Evolutionary conservation across 2,888 invertebrate genomes (phyloP).

Genomic region (Nephrotoma guestfalica): DNA sequence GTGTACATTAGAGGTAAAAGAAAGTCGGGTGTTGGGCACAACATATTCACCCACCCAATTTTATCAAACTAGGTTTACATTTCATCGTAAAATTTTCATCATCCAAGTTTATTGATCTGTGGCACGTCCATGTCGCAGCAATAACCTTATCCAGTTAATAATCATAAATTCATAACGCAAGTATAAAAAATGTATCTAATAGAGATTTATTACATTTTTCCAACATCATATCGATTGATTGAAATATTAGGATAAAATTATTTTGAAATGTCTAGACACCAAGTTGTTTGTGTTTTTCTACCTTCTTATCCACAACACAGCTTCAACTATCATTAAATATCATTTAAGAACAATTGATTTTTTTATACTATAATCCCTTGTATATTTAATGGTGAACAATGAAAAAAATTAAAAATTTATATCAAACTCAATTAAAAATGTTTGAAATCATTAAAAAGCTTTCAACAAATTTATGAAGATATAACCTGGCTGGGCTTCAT

Average conservation of each 20-base stretch:
- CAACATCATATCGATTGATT: neutral
- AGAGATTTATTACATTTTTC: neutral
- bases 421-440: neutral
- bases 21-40: too few species aligned
- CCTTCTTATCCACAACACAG: neutral
- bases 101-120: neutral
- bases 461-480: neutral
- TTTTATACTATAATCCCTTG: neutral
- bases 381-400: neutral
- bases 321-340: neutral
- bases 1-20: too few species aligned
- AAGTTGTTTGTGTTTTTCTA: neutral
- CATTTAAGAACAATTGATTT: neutral
- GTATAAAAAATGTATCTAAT: neutral
- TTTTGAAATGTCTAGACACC: neutral
- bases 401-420: neutral
- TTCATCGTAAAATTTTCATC: neutral
- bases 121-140: neutral
- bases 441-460: neutral
- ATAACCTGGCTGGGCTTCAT: neutral
- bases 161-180: neutral
- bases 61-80: neutral
- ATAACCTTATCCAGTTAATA: neutral
- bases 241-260: neutral
- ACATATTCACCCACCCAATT: too few species aligned